Base-by-base conservation (phyloP, 2,888 invertebrate species). In the Thereva nobilitata region DNA sequence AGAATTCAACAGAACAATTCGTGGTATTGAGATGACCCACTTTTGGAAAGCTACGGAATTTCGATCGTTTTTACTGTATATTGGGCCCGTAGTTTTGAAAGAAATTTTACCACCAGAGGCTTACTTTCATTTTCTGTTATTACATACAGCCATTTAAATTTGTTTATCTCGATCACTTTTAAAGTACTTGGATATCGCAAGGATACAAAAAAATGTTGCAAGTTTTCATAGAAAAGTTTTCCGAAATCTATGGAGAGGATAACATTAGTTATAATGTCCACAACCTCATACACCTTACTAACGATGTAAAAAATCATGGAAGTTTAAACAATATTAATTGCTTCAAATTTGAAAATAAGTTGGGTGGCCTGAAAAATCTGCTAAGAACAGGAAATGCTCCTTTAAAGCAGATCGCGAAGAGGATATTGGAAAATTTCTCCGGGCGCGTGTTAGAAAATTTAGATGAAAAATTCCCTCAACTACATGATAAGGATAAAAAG, bases 11-110 rank as follows among this genome's bases (percentile, higher is more conserved):
- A 52, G 59, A 59, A 8, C 10, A 23, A 50, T 38, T 4, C 63
- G 63, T 42, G 8, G 7, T 5, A n/a, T 67, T 2, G 45, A 67
- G 35, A 34, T 10, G 3, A 38, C 66, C 2, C 40, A 9, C 4
- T 47, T 44, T 61, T 74, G 74, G 73, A 74, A 74, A 64, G 73
- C 66, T 5, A 67, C 69, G 5, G 73, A 74, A 68, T 72, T 44
- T 54, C 66, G 72, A 23, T 57, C 61, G 8, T 73, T 73, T 68
- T 45, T 73, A 34, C 57, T 67, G 34, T 72, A 73, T 42, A 49
- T 68, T 2, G 70, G 72, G 45, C 64, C 72, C 7, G 54, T 72
- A 1, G 70, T 72, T 34, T 54, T 73, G 8, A 64, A 68, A 55
- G 47, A 71, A 12, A 54, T 68, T 40, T 47, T 71, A 12, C 9